Conservation (phyloP, 2,113 vertebrate genomes). For the Amphilophus citrinellus region DNA sequence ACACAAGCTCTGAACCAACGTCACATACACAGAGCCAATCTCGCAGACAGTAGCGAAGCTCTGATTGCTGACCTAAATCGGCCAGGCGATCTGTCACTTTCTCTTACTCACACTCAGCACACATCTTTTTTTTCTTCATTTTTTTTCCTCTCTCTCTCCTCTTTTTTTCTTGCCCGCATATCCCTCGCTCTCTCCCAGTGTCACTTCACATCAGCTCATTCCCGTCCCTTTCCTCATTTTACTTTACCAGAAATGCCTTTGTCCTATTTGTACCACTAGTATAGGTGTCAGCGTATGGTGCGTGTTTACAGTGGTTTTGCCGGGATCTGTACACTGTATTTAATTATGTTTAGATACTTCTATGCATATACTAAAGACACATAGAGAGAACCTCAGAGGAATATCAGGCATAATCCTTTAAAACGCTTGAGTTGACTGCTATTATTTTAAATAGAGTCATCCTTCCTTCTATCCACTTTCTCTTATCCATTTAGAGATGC, state of each 20-base stretch:
- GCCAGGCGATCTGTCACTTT: slow-evolving; percentile 80
- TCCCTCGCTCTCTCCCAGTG: slow-evolving; percentile 42
- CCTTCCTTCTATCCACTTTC: slow-evolving; percentile 13
- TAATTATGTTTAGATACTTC: not conserved
- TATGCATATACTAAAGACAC: slow-evolving; percentile 2
- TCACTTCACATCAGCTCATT: slow-evolving; percentile 64
- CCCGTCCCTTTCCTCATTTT: slow-evolving; percentile 24
- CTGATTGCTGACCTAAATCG: slow-evolving; percentile 83
- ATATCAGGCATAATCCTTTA: slow-evolving; percentile 43
- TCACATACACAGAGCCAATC: slow-evolving; percentile 50
- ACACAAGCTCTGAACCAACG: slow-evolving; percentile 8
- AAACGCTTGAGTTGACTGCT: slow-evolving; percentile 33
- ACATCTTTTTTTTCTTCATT: slow-evolving; percentile 52
- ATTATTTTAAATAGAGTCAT: slow-evolving; percentile 46
- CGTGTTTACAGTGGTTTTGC: not conserved
- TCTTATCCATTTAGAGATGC: slow-evolving; percentile 51
- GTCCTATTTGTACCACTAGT: slow-evolving; percentile 30
- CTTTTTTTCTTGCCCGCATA: slow-evolving; percentile 49
- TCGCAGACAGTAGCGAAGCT: slow-evolving; percentile 70
- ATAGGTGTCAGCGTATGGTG: not conserved
- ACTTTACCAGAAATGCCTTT: slow-evolving; percentile 19
- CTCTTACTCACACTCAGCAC: slow-evolving; percentile 80
- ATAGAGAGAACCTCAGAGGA: slow-evolving; percentile 6
- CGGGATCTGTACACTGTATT: not conserved
- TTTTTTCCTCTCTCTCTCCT: not conserved